phyloP scores from a whole-genome alignment of 2,113 vertebrate genomes.

The Tragulus kanchil region DNA sequence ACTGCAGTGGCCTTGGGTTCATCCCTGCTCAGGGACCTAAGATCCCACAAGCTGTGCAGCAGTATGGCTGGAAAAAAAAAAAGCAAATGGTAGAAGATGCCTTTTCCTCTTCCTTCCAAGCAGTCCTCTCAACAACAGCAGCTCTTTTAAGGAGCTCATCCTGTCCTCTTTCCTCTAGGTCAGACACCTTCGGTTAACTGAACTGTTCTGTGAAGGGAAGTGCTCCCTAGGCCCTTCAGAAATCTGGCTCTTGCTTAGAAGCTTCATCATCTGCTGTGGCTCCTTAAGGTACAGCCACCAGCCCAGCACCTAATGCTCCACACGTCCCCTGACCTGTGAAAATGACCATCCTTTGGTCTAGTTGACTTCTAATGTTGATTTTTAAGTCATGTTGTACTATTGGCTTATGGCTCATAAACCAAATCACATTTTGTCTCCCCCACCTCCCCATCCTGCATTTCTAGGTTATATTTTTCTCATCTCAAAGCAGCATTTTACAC shows the following conservation, averaged over 20 bases:
- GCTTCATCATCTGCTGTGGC: not conserved
- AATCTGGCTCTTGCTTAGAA: not conserved
- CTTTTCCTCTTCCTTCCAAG: not conserved
- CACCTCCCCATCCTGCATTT: not conserved
- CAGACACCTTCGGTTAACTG: conserved; percentile 1
- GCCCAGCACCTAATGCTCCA: not conserved
- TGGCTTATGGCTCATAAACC: not conserved
- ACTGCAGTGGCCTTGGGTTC: not conserved
- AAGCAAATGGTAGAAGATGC: not conserved
- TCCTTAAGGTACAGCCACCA: not conserved
- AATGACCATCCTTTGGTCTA: not conserved
- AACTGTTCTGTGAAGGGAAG: not conserved
- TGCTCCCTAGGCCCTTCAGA: not conserved
- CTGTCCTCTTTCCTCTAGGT: not conserved
- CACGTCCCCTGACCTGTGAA: not conserved
- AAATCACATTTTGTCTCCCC: not conserved
- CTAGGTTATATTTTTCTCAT: not conserved
- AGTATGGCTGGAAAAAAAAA: not conserved
- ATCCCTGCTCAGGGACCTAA: not conserved
- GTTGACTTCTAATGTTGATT: not conserved
- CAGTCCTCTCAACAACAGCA: not conserved
- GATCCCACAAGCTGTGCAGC: not conserved
- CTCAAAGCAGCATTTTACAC: not conserved
- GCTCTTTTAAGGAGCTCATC: not conserved
- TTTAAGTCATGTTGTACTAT: not conserved